Base-by-base conservation (phyloP, 1,140 invertebrate genomes). In the Micrasema minimum region DNA sequence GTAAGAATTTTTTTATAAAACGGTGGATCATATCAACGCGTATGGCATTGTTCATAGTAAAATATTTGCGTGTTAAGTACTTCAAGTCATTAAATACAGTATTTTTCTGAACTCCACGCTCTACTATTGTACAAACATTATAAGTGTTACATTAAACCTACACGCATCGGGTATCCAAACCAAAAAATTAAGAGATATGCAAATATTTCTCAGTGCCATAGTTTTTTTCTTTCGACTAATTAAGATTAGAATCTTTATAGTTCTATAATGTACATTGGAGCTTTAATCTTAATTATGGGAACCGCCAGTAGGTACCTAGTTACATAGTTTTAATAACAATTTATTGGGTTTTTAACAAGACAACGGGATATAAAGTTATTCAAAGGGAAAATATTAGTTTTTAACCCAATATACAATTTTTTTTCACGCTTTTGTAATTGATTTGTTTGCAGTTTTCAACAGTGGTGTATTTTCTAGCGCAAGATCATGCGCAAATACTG, bases 141-240 rank as follows among this genome's bases (percentile, higher is more conserved):
- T n/a, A n/a, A 38, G 6, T 7, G 37, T 38, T 38, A 12, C 26
- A 31, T 31, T 31, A 31, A 31, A 31, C 26, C 26, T 31, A 7
- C 26, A 31, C 26, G 26, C 26, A 51, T 11, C 53, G 22, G 38
- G 9, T 38, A 11, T 9, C 9, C 57, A 41, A 18, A 31, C 57
- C 37, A 38, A 38, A 61, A 61, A 61, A 20, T 61, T n/a, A 46
- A 48, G 38, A 48, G 11, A 37, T 64, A 64, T 64, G 59, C 59
- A 46, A 64, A 64, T 64, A 37, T 64, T 46, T 38, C 38, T 23
- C 59, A 64, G 43, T 64, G 59, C 59, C 59, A 64, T 31, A 48
- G 22, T 16, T 64, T 45, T 45, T 45, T 18, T 57, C 12, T 4
- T 31, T 7, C 26, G 31, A 31, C 35, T 59, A 59, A 59, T 59